Percentiles rank a stretch among this genome's conserved stretches.
Conservation (phyloP, 2,888 invertebrate genomes). For the Catonia carolina region DNA sequence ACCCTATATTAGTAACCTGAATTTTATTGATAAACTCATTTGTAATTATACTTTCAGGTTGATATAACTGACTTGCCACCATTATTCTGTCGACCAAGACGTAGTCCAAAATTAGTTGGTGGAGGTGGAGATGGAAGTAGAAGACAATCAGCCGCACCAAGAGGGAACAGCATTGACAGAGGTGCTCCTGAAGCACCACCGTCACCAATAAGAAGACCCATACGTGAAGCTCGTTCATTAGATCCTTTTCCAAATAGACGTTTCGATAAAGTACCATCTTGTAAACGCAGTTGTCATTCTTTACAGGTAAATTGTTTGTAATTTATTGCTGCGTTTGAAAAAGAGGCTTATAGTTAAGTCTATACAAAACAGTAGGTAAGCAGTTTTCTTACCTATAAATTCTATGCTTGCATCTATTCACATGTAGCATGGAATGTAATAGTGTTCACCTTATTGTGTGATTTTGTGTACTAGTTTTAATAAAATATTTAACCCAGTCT, state of each 20-base stretch:
- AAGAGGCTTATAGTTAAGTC: no score
- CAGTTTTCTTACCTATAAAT: no score
- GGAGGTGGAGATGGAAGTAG: conserved; percentile 51
- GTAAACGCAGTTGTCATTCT: conserved; percentile 38
- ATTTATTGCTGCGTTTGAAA: no score
- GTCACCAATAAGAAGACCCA: conserved; percentile 25
- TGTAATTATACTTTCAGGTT: conserved; percentile 32
- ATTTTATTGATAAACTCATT: no score
- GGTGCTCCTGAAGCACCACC: conserved; percentile 22
- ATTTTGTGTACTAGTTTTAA: no score
- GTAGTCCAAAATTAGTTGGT: conserved; percentile 68
- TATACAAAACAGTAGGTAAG: no score
- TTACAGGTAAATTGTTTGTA: conserved; percentile 33
- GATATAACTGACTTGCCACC: conserved; percentile 69
- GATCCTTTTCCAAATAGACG: conserved; percentile 52
- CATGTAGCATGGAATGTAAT: no score
- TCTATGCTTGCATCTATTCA: no score
- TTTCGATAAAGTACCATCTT: conserved; percentile 28
- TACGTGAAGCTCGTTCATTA: conserved; percentile 50
- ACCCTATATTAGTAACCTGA: no score
- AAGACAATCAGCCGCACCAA: conserved; percentile 59
- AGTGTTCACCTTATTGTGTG: no score
- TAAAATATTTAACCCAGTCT: no score
- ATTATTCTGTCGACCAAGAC: conserved; percentile 72
- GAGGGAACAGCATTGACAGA: conserved; percentile 48